Percentiles rank a stretch among this genome's conserved stretches.
phyloP scores from a whole-genome alignment of 2,797 vertebrate species.

The Coracias cyanogaster region DNA sequence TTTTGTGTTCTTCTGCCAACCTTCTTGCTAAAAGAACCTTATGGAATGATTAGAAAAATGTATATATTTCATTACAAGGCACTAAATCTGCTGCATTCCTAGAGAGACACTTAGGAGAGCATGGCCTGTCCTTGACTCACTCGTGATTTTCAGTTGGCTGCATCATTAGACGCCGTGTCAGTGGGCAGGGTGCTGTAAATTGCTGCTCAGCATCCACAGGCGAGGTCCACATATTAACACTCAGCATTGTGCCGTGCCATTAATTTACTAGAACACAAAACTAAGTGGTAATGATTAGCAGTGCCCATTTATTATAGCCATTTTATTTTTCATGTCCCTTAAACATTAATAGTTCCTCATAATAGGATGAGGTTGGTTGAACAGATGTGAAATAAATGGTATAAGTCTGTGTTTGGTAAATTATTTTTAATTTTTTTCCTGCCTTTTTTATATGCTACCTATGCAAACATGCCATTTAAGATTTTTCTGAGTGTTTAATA shows the following conservation, averaged over 20 bases:
- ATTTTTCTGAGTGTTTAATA: background rate
- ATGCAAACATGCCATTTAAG: background rate
- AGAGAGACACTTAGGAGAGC: background rate
- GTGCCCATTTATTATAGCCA: background rate
- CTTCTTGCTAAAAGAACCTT: background rate
- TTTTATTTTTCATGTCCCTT: constrained; percentile 14
- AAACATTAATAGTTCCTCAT: background rate
- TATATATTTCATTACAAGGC: background rate
- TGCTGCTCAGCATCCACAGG: background rate
- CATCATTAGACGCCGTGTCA: accelerated
- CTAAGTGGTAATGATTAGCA: constrained; percentile 9
- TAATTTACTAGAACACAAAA: background rate
- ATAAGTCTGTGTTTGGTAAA: background rate
- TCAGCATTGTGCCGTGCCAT: background rate
- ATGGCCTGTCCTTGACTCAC: background rate
- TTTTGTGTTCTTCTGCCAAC: background rate
- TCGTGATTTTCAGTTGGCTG: accelerated
- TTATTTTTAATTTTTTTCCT: background rate
- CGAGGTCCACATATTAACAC: accelerated
- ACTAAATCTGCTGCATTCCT: background rate
- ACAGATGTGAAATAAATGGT: background rate
- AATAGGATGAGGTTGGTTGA: constrained; percentile 1
- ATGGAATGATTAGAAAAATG: background rate
- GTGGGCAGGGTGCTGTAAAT: background rate
- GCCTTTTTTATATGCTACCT: background rate